phyloP scores from a whole-genome alignment of 2,113 vertebrate species.

The Oncorhynchus nerka region DNA sequence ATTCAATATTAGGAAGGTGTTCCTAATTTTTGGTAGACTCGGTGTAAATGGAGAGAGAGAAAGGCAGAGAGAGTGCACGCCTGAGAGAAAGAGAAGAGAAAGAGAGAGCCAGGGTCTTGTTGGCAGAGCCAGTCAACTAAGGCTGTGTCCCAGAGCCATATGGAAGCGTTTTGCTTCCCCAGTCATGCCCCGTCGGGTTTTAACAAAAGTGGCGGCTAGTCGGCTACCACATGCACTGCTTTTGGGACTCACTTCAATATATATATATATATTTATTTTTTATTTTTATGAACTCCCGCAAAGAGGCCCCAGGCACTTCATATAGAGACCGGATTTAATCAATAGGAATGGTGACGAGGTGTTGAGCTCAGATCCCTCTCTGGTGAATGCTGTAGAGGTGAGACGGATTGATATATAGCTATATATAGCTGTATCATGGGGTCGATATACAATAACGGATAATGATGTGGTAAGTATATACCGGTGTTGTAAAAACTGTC shows the following conservation, averaged over 20 bases:
- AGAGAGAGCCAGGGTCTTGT: no score
- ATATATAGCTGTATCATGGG: no score
- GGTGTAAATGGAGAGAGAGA: no score
- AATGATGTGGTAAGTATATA: no score
- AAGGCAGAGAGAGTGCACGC: no score
- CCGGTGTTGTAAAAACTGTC: no score
- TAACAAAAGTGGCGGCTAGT: slow-evolving; percentile 61
- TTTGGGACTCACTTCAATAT: slow-evolving; percentile 51
- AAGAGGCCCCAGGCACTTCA: slow-evolving; percentile 42
- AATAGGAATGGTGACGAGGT: slow-evolving; percentile 28
- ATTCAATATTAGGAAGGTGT: no score
- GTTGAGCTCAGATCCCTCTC: slow-evolving; percentile 20
- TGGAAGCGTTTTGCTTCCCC: slow-evolving; percentile 69
- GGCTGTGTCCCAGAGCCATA: slow-evolving; percentile 47
- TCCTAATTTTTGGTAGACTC: no score
- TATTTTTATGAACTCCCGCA: slow-evolving; percentile 46
- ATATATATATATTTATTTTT: background rate
- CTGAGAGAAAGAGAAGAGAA: no score
- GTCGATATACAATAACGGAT: no score
- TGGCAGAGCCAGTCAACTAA: no score
- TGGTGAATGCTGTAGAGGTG: background rate
- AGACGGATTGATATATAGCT: background rate
- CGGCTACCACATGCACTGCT: slow-evolving; percentile 57
- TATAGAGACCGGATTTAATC: slow-evolving; percentile 37
- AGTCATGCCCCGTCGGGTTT: slow-evolving; percentile 65